Conservation (phyloP, 2,888 invertebrate species). For the Plebejus melissa region DNA sequence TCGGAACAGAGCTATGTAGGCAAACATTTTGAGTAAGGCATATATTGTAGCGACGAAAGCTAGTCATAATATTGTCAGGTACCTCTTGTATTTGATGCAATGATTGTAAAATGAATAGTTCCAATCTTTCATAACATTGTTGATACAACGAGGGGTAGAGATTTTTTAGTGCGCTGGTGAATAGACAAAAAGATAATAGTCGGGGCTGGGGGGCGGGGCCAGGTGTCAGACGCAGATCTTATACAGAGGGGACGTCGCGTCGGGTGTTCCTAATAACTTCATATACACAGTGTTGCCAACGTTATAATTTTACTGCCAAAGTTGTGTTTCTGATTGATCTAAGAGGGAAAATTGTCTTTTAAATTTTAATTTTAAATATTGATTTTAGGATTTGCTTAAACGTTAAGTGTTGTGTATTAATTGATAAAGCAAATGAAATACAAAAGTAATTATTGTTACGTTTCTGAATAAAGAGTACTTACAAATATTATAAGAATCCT, state of each 20-base stretch:
- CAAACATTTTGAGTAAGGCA: neutral
- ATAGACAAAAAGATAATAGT: slow-evolving; percentile 49
- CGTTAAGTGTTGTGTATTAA: neutral
- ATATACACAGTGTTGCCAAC: neutral
- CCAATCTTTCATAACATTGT: neutral
- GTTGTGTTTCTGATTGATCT: neutral
- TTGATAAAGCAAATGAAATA: no score
- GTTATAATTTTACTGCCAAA: neutral
- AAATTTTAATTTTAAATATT: no score
- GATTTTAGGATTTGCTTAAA: neutral
- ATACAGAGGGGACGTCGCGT: slow-evolving; percentile 51
- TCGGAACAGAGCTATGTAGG: neutral
- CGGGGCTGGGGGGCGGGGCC: slow-evolving; percentile 66
- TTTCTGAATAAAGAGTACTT: no score
- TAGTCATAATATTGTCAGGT: neutral
- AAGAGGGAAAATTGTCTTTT: neutral
- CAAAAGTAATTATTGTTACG: no score
- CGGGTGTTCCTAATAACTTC: slow-evolving; percentile 32
- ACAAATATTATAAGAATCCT: no score
- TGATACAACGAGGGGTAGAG: slow-evolving; percentile 30
- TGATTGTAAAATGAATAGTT: neutral
- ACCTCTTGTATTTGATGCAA: neutral
- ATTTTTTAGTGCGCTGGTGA: slow-evolving; percentile 39
- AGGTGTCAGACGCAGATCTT: slow-evolving; percentile 74
- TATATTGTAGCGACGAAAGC: neutral